A percentile compares a stretch with the other conserved stretches of the same genome.
Evolutionary conservation across 2,113 vertebrate species (phyloP).

Genomic region (Aspiorhynchus laticeps): DNA sequence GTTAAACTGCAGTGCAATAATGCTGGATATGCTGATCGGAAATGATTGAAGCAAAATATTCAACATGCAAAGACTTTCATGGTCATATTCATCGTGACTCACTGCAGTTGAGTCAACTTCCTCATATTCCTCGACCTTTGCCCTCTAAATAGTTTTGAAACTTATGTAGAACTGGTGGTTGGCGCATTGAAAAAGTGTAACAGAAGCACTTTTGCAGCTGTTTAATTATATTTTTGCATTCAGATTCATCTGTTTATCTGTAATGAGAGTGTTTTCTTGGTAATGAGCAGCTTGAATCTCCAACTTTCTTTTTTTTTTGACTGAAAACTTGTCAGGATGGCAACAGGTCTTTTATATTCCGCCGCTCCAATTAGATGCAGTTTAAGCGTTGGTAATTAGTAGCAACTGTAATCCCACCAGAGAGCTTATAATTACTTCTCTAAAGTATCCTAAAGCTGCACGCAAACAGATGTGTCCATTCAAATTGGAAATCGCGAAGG

Average conservation of each 20-base stretch:
- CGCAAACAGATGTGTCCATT: constrained; percentile 19
- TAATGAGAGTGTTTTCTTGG: neutral
- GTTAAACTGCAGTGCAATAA: neutral
- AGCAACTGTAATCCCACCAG: constrained; percentile 27
- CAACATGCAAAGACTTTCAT: neutral
- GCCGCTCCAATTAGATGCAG: constrained; percentile 34
- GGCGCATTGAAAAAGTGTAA: neutral
- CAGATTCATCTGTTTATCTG: neutral
- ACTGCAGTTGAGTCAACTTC: neutral
- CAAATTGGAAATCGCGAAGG: neutral
- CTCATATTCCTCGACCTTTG: neutral
- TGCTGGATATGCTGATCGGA: neutral
- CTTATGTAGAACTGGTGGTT: neutral
- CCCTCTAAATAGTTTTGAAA: neutral
- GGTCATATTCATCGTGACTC: constrained; percentile 10
- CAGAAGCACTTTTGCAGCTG: neutral
- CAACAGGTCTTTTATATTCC: constrained; percentile 22
- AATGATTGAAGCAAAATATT: constrained; percentile 7
- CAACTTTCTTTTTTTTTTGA: constrained; percentile 3
- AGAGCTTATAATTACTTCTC: constrained; percentile 6
- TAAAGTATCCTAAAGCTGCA: constrained; percentile 19
- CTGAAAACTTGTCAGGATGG: constrained; percentile 24
- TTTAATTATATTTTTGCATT: neutral
- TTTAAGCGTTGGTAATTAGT: constrained; percentile 46
- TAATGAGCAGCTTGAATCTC: constrained; percentile 1